phyloP scores from a whole-genome alignment of 1,140 invertebrate genomes.

The Eciton burchellii region DNA sequence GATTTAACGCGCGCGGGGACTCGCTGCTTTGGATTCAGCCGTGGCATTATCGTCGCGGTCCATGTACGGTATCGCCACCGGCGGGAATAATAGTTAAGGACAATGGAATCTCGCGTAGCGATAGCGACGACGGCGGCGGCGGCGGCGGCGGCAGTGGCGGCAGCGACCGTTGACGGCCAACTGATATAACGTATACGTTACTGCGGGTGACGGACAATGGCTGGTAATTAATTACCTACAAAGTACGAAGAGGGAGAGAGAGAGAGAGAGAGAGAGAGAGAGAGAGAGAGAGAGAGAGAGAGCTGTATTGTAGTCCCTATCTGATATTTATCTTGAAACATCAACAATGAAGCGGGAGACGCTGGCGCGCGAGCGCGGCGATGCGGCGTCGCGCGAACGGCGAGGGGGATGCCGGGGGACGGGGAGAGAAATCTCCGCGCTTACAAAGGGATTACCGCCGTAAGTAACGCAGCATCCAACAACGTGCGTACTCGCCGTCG shows the following conservation, averaged over 20 bases:
- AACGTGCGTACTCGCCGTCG: constrained; percentile 30
- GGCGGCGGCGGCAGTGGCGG: constrained; percentile 19
- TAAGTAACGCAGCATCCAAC: constrained; percentile 53
- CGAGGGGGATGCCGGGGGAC: background rate
- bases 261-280: too few species aligned
- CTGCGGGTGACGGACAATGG: constrained; percentile 81
- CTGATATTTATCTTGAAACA: constrained; percentile 83
- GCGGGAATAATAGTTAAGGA: constrained; percentile 78
- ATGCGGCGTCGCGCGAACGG: background rate
- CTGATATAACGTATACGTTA: constrained; percentile 82
- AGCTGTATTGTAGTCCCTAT: constrained; percentile 79
- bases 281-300: too few species aligned
- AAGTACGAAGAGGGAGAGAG: constrained; percentile 78
- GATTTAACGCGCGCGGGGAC: constrained; percentile 1
- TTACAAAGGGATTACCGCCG: constrained; percentile 54
- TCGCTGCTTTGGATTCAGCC: constrained; percentile 66
- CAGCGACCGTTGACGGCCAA: constrained; percentile 76
- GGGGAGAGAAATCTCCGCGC: constrained; percentile 28
- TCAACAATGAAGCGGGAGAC: constrained; percentile 77
- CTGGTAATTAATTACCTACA: constrained; percentile 82
- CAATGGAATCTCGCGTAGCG: constrained; percentile 77
- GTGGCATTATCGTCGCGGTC: constrained; percentile 61
- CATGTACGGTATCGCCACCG: constrained; percentile 69
- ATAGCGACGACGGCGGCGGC: constrained; percentile 63
- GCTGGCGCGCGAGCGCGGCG: constrained; percentile 37